These are phyloP conservation scores for Volucella inflata DNA, from an alignment of 2,888 invertebrate species.

Conservation along the genomic window DNA sequence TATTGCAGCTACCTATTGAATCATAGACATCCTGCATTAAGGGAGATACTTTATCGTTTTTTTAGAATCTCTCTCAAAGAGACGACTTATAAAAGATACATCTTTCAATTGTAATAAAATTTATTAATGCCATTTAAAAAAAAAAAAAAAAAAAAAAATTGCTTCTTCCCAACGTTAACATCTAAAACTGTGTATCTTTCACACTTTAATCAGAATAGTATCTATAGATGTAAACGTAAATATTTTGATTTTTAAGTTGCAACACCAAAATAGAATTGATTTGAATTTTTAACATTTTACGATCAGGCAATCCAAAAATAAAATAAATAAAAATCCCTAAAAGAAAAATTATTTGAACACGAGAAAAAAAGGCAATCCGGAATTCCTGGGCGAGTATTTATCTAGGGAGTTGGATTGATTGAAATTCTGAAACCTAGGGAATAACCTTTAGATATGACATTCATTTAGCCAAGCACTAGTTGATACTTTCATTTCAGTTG, in stretches of 20 bases:
- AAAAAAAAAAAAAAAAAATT: slow-evolving; percentile 2
- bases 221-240: slow-evolving; percentile 34
- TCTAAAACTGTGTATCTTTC: background rate
- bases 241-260: slow-evolving; percentile 55
- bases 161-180: slow-evolving; percentile 9
- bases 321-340: slow-evolving; percentile 24
- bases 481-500: too few species aligned
- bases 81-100: too few species aligned
- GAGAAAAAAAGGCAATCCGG: background rate
- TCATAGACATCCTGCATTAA: too few species aligned
- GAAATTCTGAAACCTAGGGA: background rate
- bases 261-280: slow-evolving; percentile 52
- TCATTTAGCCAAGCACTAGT: too few species aligned
- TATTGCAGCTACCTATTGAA: too few species aligned
- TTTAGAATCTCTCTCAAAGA: too few species aligned
- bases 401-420: slow-evolving; percentile 1
- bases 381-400: background rate
- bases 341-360: slow-evolving; percentile 3
- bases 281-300: slow-evolving; percentile 53
- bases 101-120: too few species aligned
- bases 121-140: background rate
- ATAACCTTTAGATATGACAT: too few species aligned
- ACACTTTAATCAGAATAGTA: background rate
- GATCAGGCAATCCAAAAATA: slow-evolving; percentile 51
- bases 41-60: too few species aligned